Evolutionary conservation across 2,797 vertebrate species (phyloP), one percentile per base, ranked within the genome.

Genomic region (Chelidonichthys spinosus): DNA sequence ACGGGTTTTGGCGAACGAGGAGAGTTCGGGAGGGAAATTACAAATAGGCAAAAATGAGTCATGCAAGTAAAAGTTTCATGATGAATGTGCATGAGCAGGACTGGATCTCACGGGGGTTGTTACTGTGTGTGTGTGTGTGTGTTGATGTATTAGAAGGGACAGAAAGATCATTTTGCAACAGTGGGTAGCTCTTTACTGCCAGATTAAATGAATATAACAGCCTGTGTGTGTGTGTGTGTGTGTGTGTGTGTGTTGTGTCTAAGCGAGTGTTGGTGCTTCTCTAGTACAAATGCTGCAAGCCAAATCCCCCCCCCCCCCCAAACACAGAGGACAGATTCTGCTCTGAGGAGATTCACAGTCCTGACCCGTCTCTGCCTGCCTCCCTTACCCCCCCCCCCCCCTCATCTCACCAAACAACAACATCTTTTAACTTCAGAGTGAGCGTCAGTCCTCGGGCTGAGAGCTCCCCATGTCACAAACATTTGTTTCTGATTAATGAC

Each of bases 31-130:
- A 0, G 74, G 86, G 81, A 82, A 69, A 78, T 85, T 76, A 86
- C 71, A 65, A 80, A 81, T 17, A 59, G 92, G 90, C 63, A 82
- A 69, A 75, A 88, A 81, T 93, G 91, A 94, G 87, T 94, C 89
- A 92, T 53, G 53, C 52, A 74, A 76, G 78, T 83, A 87, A 89
- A 91, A 83, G 82, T 78, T 74, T 47, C 47, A 69, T 65, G 49
- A 61, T 61, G 72, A 69, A 56, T 81, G 72, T 79, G 58, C 74
- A 64, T 65, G 59, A 55, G 70, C 61, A 47, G 69, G 36, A 43
- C 76, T 55, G 18, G 49, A 69, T 63, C 63, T 84, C 11, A 65
- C 52, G 65, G 66, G 36, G 58, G 53, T 52, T 82, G 44, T 67
- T 69, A 35, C 54, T 76, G 56, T 76, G 50, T 47, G 15, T 47